A percentile compares a stretch with the other conserved stretches of the same genome.
These are phyloP conservation scores for Petroica traversi DNA, from an alignment of 2,113 vertebrate genomes.

Conservation along the genomic window DNA sequence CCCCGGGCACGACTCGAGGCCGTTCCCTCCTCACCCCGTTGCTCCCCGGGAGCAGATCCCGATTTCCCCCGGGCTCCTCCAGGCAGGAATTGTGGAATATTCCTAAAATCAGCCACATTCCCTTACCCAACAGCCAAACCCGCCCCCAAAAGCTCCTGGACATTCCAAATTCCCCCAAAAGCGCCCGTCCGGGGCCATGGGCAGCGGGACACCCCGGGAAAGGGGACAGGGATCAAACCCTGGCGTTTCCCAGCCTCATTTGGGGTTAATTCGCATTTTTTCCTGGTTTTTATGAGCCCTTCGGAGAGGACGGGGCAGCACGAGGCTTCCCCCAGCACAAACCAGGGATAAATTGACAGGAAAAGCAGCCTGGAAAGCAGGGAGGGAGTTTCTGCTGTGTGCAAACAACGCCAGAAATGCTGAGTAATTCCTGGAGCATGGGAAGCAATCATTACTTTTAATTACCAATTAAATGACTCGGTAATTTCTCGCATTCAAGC, in stretches of 20 bases:
- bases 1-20: background rate
- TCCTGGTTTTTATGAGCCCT: rapidly evolving
- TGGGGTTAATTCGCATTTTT: background rate
- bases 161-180: background rate
- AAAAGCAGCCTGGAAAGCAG: background rate
- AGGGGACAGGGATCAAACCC: too few relatives aligned
- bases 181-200: rapidly evolving
- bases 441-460: constrained; percentile 13
- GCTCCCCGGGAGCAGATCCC: background rate
- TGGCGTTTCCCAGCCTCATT: background rate
- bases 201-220: background rate
- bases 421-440: background rate
- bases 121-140: background rate
- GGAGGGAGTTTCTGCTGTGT: background rate
- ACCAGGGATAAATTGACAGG: background rate
- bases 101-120: background rate
- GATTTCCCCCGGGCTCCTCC: background rate
- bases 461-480: constrained; percentile 41
- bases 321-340: background rate
- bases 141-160: background rate
- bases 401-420: background rate
- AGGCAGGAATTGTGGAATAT: background rate
- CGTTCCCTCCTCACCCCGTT: background rate
- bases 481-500: constrained; percentile 27
- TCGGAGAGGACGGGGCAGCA: too few relatives aligned